Base-by-base conservation (phyloP, 1,140 invertebrate genomes). In the Drosophila obscura region DNA sequence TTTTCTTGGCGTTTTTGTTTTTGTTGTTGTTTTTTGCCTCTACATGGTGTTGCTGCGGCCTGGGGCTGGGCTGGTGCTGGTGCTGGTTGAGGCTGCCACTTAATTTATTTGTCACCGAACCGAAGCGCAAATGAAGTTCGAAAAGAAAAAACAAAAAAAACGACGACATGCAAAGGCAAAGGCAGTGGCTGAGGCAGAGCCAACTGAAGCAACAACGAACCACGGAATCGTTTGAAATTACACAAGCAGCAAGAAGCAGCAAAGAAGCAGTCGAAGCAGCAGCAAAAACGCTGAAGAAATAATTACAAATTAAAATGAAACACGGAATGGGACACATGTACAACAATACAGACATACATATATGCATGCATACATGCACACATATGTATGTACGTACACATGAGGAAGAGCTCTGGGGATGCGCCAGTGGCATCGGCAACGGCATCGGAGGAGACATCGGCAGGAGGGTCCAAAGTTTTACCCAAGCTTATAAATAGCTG, bases 291-390 rank as follows among this genome's bases (percentile, higher is more conserved):
- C 67, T 82, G 59, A 76, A 73, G 82, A 88, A 87, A 87, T 87
- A 87, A 87, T 87, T 87, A 87, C 75, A 87, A 87, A 87, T 87
- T 87, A 87, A 87, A 87, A 87, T 80, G 79, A 87, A 88, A 88
- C 80, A 87, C 83, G 80, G 67, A 87, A 87, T 82, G 83, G 55
- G 24, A 60, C 48, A 77, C 31, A 31, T 31, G 28, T 19, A 19
- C 16, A 16, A 16, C 16, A 16, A 16, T 16, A 16, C 16, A 16
- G 16, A 16, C 16, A n/a, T n/a, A n/a, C n/a, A n/a, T n/a, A n/a
- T n/a, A n/a, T n/a, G n/a, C 51, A 46, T 44, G 53, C 9, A 51
- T 15, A 26, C 2, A 22, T n/a, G n/a, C 41, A 9, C 11, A 13
- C 22, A 22, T 41, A 15, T 53, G 15, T 24, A 39, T 11, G 58